A percentile compares a stretch with the other conserved stretches of the same genome.
phyloP scores from a whole-genome alignment of 2,797 vertebrate genomes.

The Muscicapa comitata region DNA sequence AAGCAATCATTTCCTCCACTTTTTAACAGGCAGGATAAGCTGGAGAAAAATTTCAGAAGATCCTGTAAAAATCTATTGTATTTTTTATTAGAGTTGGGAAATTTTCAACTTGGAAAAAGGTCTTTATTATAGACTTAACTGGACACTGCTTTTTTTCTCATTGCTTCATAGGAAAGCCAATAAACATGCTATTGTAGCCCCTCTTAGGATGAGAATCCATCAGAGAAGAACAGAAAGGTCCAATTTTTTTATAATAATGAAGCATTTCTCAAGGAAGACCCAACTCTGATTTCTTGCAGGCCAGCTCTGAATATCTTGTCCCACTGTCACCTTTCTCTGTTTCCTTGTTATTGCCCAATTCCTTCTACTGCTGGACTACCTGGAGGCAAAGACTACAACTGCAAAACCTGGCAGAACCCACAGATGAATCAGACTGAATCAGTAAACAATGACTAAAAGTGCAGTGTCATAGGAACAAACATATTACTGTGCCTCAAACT shows the following conservation, averaged over 20 bases:
- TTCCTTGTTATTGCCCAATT: not conserved
- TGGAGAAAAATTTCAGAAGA: not conserved
- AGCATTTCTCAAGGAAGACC: not conserved
- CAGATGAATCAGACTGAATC: conserved; percentile 15
- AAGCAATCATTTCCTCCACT: not conserved
- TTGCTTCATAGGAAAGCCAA: not conserved
- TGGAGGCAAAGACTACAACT: not conserved
- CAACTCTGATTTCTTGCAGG: not conserved
- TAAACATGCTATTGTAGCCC: not conserved
- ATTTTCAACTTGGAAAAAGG: not conserved
- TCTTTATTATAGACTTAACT: not conserved
- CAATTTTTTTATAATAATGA: not conserved
- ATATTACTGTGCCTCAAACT: not conserved
- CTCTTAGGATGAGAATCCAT: not conserved
- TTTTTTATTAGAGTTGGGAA: not conserved
- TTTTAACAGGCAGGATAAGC: not conserved
- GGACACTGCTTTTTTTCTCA: not conserved
- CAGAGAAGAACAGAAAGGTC: not conserved
- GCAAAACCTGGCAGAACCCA: conserved; percentile 9
- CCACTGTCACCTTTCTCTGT: not conserved
- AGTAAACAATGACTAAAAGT: conserved; percentile 33
- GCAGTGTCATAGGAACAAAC: not conserved
- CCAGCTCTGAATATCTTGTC: not conserved
- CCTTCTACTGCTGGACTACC: not conserved
- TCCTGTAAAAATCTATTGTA: not conserved